phyloP scores from a whole-genome alignment of 2,797 vertebrate species.

The Phrynocephalus forsythii region DNA sequence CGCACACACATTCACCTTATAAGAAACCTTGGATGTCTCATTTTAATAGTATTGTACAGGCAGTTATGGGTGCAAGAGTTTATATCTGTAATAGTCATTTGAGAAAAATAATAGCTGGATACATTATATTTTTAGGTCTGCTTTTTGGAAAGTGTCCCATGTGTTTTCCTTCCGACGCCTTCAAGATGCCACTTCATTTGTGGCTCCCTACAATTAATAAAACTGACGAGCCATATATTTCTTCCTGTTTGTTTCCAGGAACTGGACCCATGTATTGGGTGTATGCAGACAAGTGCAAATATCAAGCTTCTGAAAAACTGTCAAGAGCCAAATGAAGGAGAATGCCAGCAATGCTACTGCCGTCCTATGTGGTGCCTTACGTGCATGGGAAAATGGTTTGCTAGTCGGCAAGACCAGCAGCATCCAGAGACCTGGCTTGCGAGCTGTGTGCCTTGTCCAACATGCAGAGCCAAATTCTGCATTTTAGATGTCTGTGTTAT shows the following conservation, averaged over 20 bases:
- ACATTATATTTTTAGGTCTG: neutral
- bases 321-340: slow-evolving; percentile 75
- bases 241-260: slow-evolving; percentile 78
- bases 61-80: neutral
- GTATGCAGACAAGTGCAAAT: slow-evolving; percentile 89
- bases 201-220: neutral
- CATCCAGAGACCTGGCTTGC: slow-evolving; percentile 93
- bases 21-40: no score
- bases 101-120: neutral
- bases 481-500: slow-evolving; percentile 90
- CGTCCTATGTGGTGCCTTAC: slow-evolving; percentile 97
- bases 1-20: no score
- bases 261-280: slow-evolving; percentile 91
- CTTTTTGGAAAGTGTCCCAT: neutral
- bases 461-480: slow-evolving; percentile 92
- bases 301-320: slow-evolving; percentile 91
- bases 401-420: slow-evolving; percentile 93
- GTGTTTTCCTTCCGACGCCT: neutral
- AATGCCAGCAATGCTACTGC: slow-evolving; percentile 92
- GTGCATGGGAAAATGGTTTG: slow-evolving; percentile 96
- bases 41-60: neutral
- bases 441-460: slow-evolving; percentile 92
- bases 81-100: neutral
- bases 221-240: neutral
- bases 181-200: neutral